Conservation (phyloP, 2,113 vertebrate genomes). For the Chlorocebus sabaeus region DNA sequence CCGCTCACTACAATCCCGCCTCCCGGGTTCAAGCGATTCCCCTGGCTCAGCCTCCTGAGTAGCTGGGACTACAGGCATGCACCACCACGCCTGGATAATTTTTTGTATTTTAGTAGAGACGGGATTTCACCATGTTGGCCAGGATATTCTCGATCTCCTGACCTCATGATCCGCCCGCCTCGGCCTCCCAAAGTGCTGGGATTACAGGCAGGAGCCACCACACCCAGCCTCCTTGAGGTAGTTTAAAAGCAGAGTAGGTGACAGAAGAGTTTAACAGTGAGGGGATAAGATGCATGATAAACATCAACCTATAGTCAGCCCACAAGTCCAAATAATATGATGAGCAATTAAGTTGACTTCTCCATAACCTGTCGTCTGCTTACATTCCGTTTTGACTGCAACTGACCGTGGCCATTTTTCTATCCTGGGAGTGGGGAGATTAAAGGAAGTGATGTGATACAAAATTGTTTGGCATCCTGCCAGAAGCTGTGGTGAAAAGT, state of each 20-base stretch:
- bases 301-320: neutral
- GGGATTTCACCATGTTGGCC: no score
- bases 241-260: neutral
- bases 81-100: no score
- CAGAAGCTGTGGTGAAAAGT: slow-evolving; percentile 14
- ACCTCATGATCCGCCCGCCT: no score
- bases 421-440: neutral
- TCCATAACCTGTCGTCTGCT: neutral
- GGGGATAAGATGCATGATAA: neutral
- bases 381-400: neutral
- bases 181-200: no score
- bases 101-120: no score
- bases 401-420: neutral
- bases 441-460: neutral
- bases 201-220: no score
- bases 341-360: neutral
- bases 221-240: no score
- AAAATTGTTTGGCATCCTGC: slow-evolving; percentile 2
- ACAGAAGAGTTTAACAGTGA: neutral
- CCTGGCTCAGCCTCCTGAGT: no score
- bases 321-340: neutral
- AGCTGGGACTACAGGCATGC: no score
- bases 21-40: no score
- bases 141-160: no score
- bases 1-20: no score